These are phyloP conservation scores for rat (Rattus norvegicus) DNA, from an alignment of 2,113 vertebrate genomes.

Conservation along the genomic window DNA sequence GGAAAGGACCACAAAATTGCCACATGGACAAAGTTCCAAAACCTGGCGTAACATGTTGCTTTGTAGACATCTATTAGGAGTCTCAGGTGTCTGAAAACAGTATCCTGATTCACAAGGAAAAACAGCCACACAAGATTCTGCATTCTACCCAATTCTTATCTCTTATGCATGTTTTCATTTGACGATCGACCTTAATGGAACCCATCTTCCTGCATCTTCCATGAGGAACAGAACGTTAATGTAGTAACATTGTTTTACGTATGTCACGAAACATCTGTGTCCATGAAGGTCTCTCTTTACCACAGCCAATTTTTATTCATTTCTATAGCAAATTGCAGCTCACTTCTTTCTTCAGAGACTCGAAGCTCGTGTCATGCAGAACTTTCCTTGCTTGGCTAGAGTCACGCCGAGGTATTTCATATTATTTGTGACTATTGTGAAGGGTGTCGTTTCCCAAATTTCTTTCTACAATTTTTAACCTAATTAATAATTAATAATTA, in stretches of 20 bases:
- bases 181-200: background rate
- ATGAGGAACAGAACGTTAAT: slow-evolving; percentile 31
- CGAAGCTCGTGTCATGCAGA: too few relatives aligned
- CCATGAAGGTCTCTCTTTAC: background rate
- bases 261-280: background rate
- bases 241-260: background rate
- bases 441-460: too few relatives aligned
- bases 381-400: too few relatives aligned
- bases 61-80: slow-evolving; percentile 28
- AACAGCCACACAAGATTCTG: background rate
- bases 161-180: background rate
- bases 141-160: background rate
- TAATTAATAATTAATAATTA: slow-evolving; percentile 15
- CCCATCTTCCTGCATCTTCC: background rate
- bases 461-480: background rate
- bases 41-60: background rate
- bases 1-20: background rate
- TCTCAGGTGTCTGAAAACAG: background rate
- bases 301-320: background rate
- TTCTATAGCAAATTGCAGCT: background rate
- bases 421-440: too few relatives aligned
- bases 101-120: background rate
- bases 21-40: slow-evolving; percentile 32
- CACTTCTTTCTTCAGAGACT: background rate
- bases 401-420: too few relatives aligned